Base-by-base conservation (phyloP, 2,888 invertebrate genomes). In the Miltochrista miniata region DNA sequence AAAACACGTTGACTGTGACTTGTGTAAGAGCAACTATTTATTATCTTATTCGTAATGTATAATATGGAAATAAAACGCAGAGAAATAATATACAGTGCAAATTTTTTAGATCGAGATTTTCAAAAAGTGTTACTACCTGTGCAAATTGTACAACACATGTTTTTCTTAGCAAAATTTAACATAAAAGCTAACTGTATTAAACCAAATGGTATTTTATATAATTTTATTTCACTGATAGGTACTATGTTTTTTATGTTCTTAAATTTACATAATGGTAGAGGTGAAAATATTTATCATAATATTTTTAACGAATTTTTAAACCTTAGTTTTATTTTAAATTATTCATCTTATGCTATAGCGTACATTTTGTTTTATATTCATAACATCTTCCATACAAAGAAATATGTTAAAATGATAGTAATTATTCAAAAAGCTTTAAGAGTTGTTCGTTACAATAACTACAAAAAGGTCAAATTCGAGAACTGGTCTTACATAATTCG, bases 91-190 rank as follows among this genome's bases (percentile, higher is more conserved):
- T 51, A 14, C 33, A 7, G 5, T 18, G 11, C 40, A 40, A 40
- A 40, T n/a, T 40, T 40, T 14, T 29, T 64, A 0, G 54, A 56
- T 7, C 47, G 54, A 42, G 45, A 60, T n/a, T 43, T 61, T 2
- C 65, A 56, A 35, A 40, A 40, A 7, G 31, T 60, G n/a, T 45
- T 64, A 18, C 37, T 38, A 2, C 61, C 64, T 7, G 29, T 61
- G 12, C 56, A 54, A 33, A 12, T 65, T 2, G 38, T 52, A 14
- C 60, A 59, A 36, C 29, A 48, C 2, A 14, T 56, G 0, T 51
- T 55, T 30, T 51, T 58, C 4, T 45, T 39, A 5, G 46, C 59
- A 14, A 65, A 65, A 38, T 65, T 60, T 43, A 33, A 36, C 7
- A 60, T 65, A 11, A 49, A 40, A 15, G 33, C 57, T 7, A 56